Conservation (phyloP, 2,888 invertebrate species). For the Arctia plantaginis region DNA sequence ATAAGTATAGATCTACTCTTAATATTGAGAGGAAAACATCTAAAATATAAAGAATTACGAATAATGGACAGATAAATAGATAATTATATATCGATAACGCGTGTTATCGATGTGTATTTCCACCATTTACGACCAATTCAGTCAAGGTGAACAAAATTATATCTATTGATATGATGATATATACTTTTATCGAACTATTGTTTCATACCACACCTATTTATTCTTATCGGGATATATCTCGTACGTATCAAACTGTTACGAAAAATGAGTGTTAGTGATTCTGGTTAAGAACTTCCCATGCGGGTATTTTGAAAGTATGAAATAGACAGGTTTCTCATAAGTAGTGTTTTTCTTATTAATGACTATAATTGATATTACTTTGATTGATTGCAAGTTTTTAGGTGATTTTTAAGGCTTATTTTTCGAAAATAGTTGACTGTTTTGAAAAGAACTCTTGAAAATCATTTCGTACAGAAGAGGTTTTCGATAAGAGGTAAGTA, state of each 20-base stretch:
- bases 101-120: background rate
- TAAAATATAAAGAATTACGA: background rate
- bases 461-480: too few species aligned
- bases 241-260: background rate
- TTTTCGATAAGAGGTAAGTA: too few species aligned
- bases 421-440: too few species aligned
- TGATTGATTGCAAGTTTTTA: too few species aligned
- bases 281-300: background rate
- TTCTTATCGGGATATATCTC: background rate
- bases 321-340: background rate
- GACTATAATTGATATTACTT: too few species aligned
- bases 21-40: background rate
- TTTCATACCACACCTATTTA: background rate
- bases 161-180: slow-evolving; percentile 22
- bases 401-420: too few species aligned
- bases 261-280: background rate
- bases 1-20: background rate
- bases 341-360: too few species aligned
- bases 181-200: slow-evolving; percentile 13
- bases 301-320: background rate
- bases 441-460: too few species aligned
- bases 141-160: slow-evolving; percentile 15
- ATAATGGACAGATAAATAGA: background rate
- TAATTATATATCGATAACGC: slow-evolving; percentile 4
- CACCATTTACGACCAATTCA: background rate